Conservation (phyloP, 2,113 vertebrate species). For the Centropristis striata region DNA sequence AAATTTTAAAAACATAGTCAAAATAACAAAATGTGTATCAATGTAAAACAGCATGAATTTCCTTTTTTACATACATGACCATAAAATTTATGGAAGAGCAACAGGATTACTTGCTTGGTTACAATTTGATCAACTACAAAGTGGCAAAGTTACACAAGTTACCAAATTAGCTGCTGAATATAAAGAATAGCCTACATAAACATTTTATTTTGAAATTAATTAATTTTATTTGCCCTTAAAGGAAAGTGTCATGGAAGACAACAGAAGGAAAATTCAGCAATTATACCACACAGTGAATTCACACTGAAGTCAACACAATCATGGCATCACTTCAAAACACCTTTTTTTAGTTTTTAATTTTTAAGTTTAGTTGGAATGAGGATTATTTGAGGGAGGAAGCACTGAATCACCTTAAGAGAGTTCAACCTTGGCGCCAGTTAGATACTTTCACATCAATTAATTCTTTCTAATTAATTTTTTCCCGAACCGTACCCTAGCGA, state of each 20-base stretch:
- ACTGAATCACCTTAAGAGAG: constrained; percentile 37
- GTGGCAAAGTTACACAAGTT: background rate
- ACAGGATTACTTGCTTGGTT: background rate
- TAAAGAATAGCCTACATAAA: background rate
- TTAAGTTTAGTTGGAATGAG: background rate
- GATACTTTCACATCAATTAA: constrained; percentile 48
- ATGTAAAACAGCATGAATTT: background rate
- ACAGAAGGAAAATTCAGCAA: background rate
- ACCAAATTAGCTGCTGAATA: background rate
- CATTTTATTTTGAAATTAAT: background rate
- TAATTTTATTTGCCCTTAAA: constrained; percentile 10
- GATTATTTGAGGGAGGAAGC: constrained; percentile 11
- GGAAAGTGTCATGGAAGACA: background rate
- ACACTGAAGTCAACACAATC: background rate
- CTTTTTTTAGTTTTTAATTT: constrained; percentile 7
- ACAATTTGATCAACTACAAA: background rate
- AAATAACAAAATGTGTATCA: background rate
- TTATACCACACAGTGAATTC: background rate
- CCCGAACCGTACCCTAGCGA: background rate
- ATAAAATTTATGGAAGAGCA: background rate
- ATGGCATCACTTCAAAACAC: background rate
- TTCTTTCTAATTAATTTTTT: constrained; percentile 54
- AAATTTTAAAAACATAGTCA: background rate
- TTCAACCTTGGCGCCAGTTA: constrained; percentile 37
- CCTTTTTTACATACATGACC: background rate